Evolutionary conservation across 2,113 vertebrate species (phyloP), one percentile per base, ranked within the genome.

Genomic region (Ovibos moschatus): DNA sequence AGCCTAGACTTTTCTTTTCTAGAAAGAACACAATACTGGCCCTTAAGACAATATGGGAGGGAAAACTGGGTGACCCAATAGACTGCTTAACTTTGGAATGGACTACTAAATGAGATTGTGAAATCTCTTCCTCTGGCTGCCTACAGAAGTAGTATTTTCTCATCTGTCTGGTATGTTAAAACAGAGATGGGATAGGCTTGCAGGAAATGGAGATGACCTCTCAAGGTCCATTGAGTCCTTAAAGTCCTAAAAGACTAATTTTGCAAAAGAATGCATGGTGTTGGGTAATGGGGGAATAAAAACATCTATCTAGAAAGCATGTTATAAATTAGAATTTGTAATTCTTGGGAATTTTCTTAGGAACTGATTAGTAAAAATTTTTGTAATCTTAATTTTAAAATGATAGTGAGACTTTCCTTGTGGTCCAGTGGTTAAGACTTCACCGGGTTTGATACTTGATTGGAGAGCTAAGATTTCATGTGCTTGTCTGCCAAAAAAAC

Each of bases 81-180:
- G 88, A 84, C 16, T 92, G 51, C 36, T 89, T 50, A 87, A 83
- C 45, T 89, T 97, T 95, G 91, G 96, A 95, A 97, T 53, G 50
- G 83, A 67, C 85, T 82, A 25, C 25, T 53, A 28, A 94, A 13
- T 87, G 95, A 88, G 19, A 43, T 95, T 97, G 96, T 91, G 97
- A 90, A 97, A 97, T 97, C 40, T 33, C 9, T 25, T 55, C 78
- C 36, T 78, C 33, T 97, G 90, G 76, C 92, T 97, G 36, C 60
- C 40, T 71, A 25, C 47, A 71, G 57, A 91, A 89, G 62, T 89
- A 76, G 27, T 50, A 10, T 96, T 95, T 97, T 85, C 95, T 98
- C 88, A 98, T 93, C 60, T 93, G 91, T 97, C 95, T 98, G 97
- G 91, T 94, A 96, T 97, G 91, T 95, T 86, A 94, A 87, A 33